Evolutionary conservation across 2,113 vertebrate species (phyloP).

Genomic region (Amphiprion percula): DNA sequence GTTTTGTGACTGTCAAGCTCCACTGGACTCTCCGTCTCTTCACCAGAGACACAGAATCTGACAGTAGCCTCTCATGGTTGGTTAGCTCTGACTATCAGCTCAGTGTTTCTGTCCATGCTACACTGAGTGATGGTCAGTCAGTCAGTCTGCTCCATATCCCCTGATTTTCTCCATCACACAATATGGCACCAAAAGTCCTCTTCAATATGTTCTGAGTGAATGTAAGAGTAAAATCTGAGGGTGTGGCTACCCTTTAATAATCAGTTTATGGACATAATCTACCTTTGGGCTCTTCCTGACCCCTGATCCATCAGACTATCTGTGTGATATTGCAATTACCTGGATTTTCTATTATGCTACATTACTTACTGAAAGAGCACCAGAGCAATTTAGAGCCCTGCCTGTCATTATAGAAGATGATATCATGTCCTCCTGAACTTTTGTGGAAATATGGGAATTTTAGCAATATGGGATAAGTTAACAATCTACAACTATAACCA

Average conservation of each 20-base stretch:
- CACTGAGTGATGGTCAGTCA: too few relatives aligned
- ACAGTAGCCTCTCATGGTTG: constrained; percentile 2
- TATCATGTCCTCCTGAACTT: neutral
- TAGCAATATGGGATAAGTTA: neutral
- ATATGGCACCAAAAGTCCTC: neutral
- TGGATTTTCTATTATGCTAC: neutral
- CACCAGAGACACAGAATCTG: neutral
- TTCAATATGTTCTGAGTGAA: neutral
- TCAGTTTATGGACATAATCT: neutral
- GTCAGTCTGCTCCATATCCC: neutral
- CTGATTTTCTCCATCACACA: neutral
- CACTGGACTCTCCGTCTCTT: neutral
- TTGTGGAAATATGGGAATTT: too few relatives aligned
- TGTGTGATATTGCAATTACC: neutral
- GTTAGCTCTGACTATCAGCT: neutral
- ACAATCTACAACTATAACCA: neutral
- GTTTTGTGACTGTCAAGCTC: neutral
- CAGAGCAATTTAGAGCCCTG: neutral
- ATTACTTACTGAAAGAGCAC: neutral
- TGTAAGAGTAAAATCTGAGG: neutral
- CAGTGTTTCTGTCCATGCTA: neutral
- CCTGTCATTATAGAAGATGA: neutral
- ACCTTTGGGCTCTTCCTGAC: neutral
- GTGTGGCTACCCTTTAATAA: neutral
- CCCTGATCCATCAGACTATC: neutral